Evolutionary conservation across 2,888 invertebrate genomes (phyloP).

Genomic region (Dicyrtomina minuta): DNA sequence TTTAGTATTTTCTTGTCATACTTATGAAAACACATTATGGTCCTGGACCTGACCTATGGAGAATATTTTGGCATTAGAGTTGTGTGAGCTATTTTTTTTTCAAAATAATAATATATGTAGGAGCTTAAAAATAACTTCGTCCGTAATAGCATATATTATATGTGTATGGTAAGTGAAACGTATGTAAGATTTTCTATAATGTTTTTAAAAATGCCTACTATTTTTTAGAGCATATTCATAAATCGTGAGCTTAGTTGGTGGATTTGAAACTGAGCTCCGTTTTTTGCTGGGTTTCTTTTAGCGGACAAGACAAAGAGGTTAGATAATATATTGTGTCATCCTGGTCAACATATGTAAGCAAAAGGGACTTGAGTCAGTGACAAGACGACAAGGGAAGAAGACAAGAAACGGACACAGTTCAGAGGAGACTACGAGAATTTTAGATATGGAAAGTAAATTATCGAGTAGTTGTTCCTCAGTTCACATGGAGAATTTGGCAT

Average conservation of each 20-base stretch:
- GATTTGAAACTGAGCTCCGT: no score
- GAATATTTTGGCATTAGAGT: no score
- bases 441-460: no score
- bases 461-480: no score
- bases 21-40: no score
- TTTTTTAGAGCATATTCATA: slow-evolving; percentile 11
- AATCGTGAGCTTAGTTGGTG: background rate
- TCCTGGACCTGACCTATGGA: no score
- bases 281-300: no score
- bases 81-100: no score
- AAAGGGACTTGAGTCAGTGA: background rate
- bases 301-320: background rate
- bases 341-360: slow-evolving; percentile 8
- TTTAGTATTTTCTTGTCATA: background rate
- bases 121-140: background rate
- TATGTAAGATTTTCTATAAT: slow-evolving; percentile 1
- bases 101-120: no score
- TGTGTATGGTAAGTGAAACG: slow-evolving; percentile 13
- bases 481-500: no score
- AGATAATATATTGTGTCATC: slow-evolving; percentile 9
- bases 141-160: slow-evolving; percentile 1
- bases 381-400: background rate
- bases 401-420: background rate
- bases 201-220: slow-evolving; percentile 1
- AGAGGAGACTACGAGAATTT: no score